A percentile compares a stretch with the other conserved stretches of the same genome.
phyloP scores from a whole-genome alignment of 2,888 invertebrate species.

The Lochmaea capreae region DNA sequence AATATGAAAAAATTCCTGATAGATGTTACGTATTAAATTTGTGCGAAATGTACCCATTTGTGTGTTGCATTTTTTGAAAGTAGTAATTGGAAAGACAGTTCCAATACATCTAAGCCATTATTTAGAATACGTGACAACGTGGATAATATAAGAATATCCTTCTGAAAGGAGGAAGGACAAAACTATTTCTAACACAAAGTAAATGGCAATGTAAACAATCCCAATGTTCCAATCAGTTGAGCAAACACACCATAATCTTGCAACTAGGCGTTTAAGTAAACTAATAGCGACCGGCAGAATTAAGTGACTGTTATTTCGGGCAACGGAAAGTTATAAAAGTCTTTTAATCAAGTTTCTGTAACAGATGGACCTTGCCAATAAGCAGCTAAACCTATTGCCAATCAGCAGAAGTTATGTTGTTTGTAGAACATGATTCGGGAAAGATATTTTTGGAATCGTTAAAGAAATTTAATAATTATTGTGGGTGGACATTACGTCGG shows the following conservation, averaged over 20 bases:
- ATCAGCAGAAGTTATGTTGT: constrained; percentile 61
- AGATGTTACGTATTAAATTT: too few species aligned
- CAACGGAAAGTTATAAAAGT: constrained; percentile 38
- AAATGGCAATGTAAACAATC: constrained; percentile 28
- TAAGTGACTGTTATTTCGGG: constrained; percentile 48
- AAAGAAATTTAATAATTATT: neutral
- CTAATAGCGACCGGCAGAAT: constrained; percentile 51
- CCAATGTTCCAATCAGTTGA: constrained; percentile 55
- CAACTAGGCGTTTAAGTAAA: constrained; percentile 48
- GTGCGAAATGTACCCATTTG: too few species aligned
- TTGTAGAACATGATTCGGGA: constrained; percentile 57
- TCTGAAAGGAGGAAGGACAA: neutral
- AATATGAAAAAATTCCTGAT: too few species aligned
- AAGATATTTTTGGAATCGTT: constrained; percentile 20
- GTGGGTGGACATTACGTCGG: neutral
- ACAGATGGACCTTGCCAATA: constrained; percentile 56
- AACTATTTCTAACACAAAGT: neutral
- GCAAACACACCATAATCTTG: constrained; percentile 53
- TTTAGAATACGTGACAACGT: neutral
- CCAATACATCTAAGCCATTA: neutral
- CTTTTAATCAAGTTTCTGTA: constrained; percentile 57
- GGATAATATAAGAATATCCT: neutral
- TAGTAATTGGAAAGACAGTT: neutral
- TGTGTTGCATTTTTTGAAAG: too few species aligned
- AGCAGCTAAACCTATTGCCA: constrained; percentile 57